These are phyloP conservation scores for Lathamus discolor DNA, from an alignment of 2,113 vertebrate species.

Conservation along the genomic window DNA sequence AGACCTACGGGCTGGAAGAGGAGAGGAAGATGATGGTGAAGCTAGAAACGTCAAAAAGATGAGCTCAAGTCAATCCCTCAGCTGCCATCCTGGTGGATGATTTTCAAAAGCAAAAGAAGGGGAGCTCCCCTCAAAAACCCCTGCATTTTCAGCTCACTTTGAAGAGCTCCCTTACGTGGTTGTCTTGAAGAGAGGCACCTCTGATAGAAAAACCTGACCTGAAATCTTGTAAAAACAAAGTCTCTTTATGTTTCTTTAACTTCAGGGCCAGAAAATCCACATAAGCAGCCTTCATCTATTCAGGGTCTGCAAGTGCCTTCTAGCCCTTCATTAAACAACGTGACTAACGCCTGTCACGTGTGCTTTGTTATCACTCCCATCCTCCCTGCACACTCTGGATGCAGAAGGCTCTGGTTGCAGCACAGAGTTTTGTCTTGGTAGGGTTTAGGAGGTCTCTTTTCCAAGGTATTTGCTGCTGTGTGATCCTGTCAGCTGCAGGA, in stretches of 20 bases:
- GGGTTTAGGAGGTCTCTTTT: background rate
- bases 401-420: background rate
- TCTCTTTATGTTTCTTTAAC: background rate
- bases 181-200: background rate
- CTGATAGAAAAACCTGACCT: slow-evolving; percentile 13
- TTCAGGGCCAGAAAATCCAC: slow-evolving; percentile 19
- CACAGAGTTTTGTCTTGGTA: background rate
- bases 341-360: background rate
- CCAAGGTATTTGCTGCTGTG: background rate
- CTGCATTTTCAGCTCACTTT: background rate
- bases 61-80: background rate
- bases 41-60: background rate
- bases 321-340: background rate
- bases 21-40: background rate
- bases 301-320: background rate
- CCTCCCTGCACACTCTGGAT: background rate
- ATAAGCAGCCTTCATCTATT: background rate
- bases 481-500: background rate
- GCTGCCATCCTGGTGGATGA: background rate
- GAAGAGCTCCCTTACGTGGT: background rate
- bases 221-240: slow-evolving; percentile 15
- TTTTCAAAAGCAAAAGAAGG: background rate
- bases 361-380: background rate
- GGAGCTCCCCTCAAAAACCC: background rate
- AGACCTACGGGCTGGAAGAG: background rate